Evolutionary conservation across 2,888 invertebrate genomes (phyloP), one percentile per base, ranked within the genome.

Genomic region (Charanyca ferruginea): DNA sequence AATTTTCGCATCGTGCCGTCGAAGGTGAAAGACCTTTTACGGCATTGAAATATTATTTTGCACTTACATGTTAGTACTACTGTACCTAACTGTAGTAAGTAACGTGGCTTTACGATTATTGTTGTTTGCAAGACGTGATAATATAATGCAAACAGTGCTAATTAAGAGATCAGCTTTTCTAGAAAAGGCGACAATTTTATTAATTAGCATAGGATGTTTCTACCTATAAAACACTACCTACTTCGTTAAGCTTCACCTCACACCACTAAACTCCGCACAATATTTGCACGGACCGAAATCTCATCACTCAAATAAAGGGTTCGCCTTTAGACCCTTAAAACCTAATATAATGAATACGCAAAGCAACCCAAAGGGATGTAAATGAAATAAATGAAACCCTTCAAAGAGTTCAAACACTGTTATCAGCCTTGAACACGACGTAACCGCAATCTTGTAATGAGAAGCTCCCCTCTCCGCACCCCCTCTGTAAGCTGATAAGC

Each of bases 381-480:
- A 85, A 77, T 81, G 77, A 84, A 84, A 80, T 82, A 75, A 77
- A 77, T 79, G 72, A 73, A 77, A 79, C 77, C 83, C 77, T 82
- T 83, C 72, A 71, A 80, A 81, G 77, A 79, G 76, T 75, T 79
- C 77, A 83, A 88, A 87, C 83, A 77, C 77, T 77, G 88, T 90
- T 92, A 93, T 92, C 91, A 85, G 86, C 79, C 84, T 85, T 81
- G 84, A 86, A 85, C 89, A 90, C 88, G 84, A 81, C 86, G 85
- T 85, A 83, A 83, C 85, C 87, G 85, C 88, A 91, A 91, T 92
- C 90, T 89, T 84, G 85, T 83, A 85, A 91, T 88, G 89, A 92
- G 87, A 84, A 84, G 60, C 66, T 66, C 83, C 83, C 82, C 84
- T 84, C 85, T 87, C 86, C 77, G 69, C 80, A 74, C 64, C 70